A percentile compares a stretch with the other conserved stretches of the same genome.
Conservation (phyloP, 2,113 vertebrate species). For the Fregetta grallaria region DNA sequence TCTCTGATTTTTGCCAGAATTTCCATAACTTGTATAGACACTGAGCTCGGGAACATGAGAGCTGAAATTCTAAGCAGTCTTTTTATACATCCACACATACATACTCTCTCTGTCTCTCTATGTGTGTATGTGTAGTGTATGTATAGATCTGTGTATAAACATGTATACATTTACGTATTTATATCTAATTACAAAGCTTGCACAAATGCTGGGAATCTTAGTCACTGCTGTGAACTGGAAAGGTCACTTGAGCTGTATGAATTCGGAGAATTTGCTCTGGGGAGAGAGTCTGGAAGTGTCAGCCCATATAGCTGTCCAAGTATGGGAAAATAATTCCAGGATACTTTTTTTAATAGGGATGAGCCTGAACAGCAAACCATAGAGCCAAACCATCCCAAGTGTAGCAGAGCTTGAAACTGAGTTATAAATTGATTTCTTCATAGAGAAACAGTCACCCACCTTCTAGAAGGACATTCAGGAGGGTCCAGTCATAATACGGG, state of each 20-base stretch:
- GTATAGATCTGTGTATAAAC: neutral
- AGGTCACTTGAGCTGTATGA: conserved; percentile 13
- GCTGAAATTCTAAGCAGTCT: neutral
- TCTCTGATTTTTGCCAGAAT: conserved; percentile 1
- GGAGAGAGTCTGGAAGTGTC: neutral
- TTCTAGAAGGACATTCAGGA: neutral
- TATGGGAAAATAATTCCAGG: conserved; percentile 20
- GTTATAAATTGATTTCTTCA: neutral
- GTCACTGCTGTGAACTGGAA: conserved; percentile 21
- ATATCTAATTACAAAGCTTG: neutral
- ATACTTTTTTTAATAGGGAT: neutral
- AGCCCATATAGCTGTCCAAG: conserved; percentile 5
- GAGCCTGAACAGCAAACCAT: neutral
- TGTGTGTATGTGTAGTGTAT: neutral
- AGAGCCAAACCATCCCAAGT: neutral
- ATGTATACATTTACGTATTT: neutral
- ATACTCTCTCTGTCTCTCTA: neutral
- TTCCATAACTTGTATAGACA: neutral
- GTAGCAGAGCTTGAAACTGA: neutral
- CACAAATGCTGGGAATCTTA: neutral
- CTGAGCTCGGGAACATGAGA: neutral
- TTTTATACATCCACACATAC: neutral
- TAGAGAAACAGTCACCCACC: neutral
- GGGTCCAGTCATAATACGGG: neutral
- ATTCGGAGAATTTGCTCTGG: conserved; percentile 51